A percentile compares a stretch with the other conserved stretches of the same genome.
phyloP scores from a whole-genome alignment of 2,797 vertebrate genomes.

The Gadopsis bispinosus region DNA sequence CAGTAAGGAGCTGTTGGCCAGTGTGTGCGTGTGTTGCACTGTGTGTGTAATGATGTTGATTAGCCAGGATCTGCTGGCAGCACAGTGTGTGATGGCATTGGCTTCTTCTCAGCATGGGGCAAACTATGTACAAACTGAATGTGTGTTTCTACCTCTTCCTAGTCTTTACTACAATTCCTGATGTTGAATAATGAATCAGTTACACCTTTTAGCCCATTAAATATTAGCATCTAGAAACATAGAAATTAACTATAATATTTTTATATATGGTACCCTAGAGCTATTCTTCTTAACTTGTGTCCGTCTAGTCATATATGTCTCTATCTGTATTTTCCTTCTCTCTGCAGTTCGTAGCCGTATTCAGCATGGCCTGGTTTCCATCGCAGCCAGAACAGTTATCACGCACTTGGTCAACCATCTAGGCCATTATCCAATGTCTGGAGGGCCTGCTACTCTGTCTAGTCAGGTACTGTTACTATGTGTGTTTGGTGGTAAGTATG shows the following conservation, averaged over 20 bases:
- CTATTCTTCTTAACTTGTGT: neutral
- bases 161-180: conserved; percentile 7
- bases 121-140: conserved; percentile 59
- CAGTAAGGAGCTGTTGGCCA: conserved; percentile 57
- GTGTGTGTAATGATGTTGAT: conserved; percentile 76
- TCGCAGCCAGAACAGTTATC: conserved; percentile 96
- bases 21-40: conserved; percentile 43
- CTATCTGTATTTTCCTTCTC: conserved; percentile 25
- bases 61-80: conserved; percentile 68
- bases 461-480: conserved; percentile 84
- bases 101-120: conserved; percentile 68
- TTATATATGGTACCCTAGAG: neutral
- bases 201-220: neutral
- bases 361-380: conserved; percentile 96
- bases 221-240: neutral
- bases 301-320: neutral
- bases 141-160: conserved; percentile 33
- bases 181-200: conserved; percentile 5
- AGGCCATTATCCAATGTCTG: conserved; percentile 97
- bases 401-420: conserved; percentile 98
- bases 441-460: conserved; percentile 96
- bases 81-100: conserved; percentile 82
- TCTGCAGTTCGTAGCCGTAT: conserved; percentile 93
- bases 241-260: neutral
- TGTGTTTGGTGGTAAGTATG: neutral